Conservation (phyloP, 2,888 invertebrate species). For the Oligia fasciuncula region DNA sequence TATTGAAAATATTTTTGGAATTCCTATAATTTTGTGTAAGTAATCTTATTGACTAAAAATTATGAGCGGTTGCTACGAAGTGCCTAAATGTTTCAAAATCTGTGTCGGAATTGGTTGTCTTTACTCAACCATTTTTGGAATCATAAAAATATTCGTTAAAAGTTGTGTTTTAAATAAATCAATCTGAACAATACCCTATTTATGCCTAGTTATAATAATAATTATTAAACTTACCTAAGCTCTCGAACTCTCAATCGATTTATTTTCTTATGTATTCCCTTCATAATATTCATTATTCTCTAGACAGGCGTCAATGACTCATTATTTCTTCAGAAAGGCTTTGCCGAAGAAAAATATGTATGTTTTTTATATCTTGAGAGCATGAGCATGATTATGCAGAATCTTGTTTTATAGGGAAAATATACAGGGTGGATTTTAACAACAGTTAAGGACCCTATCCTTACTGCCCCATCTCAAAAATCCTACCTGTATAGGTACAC, state of each 20-base stretch:
- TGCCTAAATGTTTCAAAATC: background rate
- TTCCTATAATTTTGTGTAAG: background rate
- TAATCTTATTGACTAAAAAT: background rate
- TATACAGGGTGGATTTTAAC: background rate
- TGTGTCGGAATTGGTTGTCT: background rate
- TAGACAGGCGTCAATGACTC: background rate
- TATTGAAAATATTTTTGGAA: background rate
- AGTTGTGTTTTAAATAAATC: background rate
- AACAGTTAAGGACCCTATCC: no score
- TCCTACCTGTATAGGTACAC: no score
- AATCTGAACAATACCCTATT: background rate
- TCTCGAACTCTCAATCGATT: background rate
- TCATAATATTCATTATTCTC: background rate
- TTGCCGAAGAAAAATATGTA: background rate
- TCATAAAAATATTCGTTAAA: background rate
- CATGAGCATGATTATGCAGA: conserved; percentile 8
- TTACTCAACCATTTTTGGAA: background rate
- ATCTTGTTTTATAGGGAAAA: conserved; percentile 12
- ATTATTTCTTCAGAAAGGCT: conserved; percentile 5
- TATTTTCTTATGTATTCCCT: background rate
- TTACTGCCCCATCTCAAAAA: no score
- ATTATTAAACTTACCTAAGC: background rate
- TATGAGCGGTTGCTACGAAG: background rate
- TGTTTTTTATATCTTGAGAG: background rate
- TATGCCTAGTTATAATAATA: no score